Evolutionary conservation across 2,888 invertebrate genomes (phyloP), one percentile per base, ranked within the genome.

Genomic region (Caenorhabditis imperialis): DNA sequence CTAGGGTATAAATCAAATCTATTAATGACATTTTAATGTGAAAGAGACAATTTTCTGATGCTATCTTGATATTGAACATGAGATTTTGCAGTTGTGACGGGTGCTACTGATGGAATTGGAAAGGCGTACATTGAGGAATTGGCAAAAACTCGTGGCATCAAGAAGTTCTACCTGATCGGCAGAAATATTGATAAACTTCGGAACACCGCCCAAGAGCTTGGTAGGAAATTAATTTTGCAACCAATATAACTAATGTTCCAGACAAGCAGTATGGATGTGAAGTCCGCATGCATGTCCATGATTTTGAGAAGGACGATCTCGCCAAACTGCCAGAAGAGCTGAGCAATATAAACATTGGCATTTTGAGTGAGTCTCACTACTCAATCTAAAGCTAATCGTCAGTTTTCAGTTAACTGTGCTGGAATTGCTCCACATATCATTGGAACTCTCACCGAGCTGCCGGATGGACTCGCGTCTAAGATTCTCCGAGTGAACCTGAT

Each of bases 61-160:
- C n/a, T n/a, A n/a, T n/a, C n/a, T n/a, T n/a, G n/a, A n/a, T n/a
- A n/a, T n/a, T n/a, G n/a, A n/a, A n/a, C n/a, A n/a, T n/a, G n/a
- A n/a, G n/a, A n/a, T n/a, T n/a, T n/a, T n/a, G 37, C 27, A 67
- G 86, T 86, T 23, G 78, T 85, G 7, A 87, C 86, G 1, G 86
- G 86, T 30, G 84, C 83, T 33, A 87, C 87, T 3, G 87, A 87
- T 70, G 87, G 87, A 12, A 87, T 87, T 40, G 87, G 87, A n/a
- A 73, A 76, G 25, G 86, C 87, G 6, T 87, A 87, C 57, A 74
- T 83, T 16, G 79, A 81, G 25, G 87, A 87, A 47, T 58, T 87
- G 22, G 84, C 84, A n/a, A 63, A 63, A 35, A 65, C 81, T 5
- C 53, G 86, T 47, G 86, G 86, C 4, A 62, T 86, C 35, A 67